Conservation (phyloP, 64 coral and sea anemone species). For the Hydrozoanthus tunicans region DNA sequence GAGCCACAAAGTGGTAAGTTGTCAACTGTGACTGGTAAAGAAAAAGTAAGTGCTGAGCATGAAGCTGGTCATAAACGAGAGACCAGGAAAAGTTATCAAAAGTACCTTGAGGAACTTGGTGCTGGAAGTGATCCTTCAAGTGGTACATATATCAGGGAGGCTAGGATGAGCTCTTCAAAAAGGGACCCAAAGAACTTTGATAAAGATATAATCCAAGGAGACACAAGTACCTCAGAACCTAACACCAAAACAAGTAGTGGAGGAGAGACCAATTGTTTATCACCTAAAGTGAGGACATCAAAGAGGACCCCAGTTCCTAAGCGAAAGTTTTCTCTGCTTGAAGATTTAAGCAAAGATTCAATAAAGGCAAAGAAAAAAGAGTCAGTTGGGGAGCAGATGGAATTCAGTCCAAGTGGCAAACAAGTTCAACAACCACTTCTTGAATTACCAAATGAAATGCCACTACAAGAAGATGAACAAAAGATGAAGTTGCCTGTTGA, state of each 20-base stretch:
- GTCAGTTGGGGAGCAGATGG: neutral
- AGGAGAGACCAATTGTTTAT: neutral
- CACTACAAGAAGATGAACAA: neutral
- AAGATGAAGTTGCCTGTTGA: neutral
- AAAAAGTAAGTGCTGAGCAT: neutral
- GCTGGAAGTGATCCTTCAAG: neutral
- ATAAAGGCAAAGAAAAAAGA: constrained; percentile 17
- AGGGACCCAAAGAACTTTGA: neutral
- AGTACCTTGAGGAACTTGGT: constrained; percentile 2
- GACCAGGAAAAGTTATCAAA: constrained; percentile 47
- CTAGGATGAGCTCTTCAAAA: neutral
- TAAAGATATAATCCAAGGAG: neutral
- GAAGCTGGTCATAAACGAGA: constrained; percentile 43
- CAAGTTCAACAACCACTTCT: neutral
- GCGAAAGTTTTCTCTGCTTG: constrained; percentile 9
- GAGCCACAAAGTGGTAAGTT: neutral
- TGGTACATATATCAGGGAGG: neutral
- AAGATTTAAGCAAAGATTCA: neutral
- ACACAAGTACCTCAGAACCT: neutral
- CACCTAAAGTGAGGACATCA: constrained; percentile 9
- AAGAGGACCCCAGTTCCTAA: constrained; percentile 3
- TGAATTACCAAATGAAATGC: neutral
- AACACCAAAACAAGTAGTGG: neutral
- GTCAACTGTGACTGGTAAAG: neutral
- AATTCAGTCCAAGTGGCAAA: neutral